Percentiles rank a stretch among this genome's conserved stretches.
Conservation (phyloP, 1,140 invertebrate genomes). For the Brachionus koreanus region DNA sequence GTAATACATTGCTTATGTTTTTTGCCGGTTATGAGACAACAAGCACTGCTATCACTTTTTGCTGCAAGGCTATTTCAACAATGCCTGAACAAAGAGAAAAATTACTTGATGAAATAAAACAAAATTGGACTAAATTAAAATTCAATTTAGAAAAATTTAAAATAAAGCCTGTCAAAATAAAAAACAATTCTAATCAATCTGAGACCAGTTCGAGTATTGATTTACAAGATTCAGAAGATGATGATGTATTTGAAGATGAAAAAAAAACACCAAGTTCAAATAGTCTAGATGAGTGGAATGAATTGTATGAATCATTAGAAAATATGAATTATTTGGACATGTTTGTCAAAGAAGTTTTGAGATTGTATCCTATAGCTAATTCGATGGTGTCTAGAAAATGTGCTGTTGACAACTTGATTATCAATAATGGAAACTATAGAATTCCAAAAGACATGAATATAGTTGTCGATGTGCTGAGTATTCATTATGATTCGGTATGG, state of each 20-base stretch:
- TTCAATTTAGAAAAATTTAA: slow-evolving; percentile 31
- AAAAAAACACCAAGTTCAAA: background rate
- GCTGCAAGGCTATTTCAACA: slow-evolving; percentile 31
- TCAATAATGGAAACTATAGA: slow-evolving; percentile 4
- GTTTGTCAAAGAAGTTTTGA: slow-evolving; percentile 37
- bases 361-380: slow-evolving; percentile 41
- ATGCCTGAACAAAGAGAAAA: slow-evolving; percentile 37
- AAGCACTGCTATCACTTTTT: slow-evolving; percentile 30
- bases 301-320: slow-evolving; percentile 29
- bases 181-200: background rate
- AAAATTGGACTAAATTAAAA: slow-evolving; percentile 14
- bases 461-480: slow-evolving; percentile 39
- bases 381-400: slow-evolving; percentile 43
- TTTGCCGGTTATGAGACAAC: slow-evolving; percentile 44
- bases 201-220: background rate
- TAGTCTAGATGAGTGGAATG: slow-evolving; percentile 20
- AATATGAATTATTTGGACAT: slow-evolving; percentile 44
- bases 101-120: slow-evolving; percentile 28
- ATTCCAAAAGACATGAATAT: slow-evolving; percentile 35
- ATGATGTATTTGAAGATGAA: slow-evolving; percentile 42
- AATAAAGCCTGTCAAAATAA: background rate
- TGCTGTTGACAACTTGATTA: slow-evolving; percentile 21
- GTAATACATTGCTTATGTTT: slow-evolving; percentile 36
- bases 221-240: slow-evolving; percentile 9
- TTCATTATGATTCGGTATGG: slow-evolving; percentile 16